A percentile compares a stretch with the other conserved stretches of the same genome.
Evolutionary conservation across 2,888 invertebrate species (phyloP).

Genomic region (Idaea straminata): DNA sequence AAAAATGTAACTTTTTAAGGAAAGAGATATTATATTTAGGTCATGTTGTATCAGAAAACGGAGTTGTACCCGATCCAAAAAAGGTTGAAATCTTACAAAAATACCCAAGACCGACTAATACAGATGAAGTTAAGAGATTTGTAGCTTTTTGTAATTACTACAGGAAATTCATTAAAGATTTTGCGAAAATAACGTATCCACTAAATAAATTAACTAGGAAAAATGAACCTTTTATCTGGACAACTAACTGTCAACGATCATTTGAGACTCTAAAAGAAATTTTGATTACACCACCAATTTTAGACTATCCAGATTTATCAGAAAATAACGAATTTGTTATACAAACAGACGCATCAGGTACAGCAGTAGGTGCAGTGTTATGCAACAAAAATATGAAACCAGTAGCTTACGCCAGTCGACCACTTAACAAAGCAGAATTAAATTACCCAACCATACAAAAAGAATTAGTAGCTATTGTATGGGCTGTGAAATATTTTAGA

Average conservation of each 20-base stretch:
- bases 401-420: slow-evolving; percentile 19
- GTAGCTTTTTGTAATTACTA: slow-evolving; percentile 4
- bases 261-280: slow-evolving; percentile 13
- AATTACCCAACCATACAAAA: too few relatives aligned
- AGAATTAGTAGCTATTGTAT: too few relatives aligned
- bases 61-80: slow-evolving; percentile 8
- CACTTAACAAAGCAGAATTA: slow-evolving; percentile 15
- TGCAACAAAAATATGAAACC: slow-evolving; percentile 10
- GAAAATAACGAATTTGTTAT: slow-evolving; percentile 15
- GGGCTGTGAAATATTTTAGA: slow-evolving; percentile 18
- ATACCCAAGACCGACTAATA: neutral
- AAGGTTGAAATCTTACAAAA: slow-evolving; percentile 5
- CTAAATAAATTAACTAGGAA: slow-evolving; percentile 22
- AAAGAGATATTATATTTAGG: slow-evolving; percentile 9
- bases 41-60: slow-evolving; percentile 7
- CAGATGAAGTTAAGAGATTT: too few relatives aligned
- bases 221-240: slow-evolving; percentile 15
- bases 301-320: slow-evolving; percentile 18
- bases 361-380: slow-evolving; percentile 17
- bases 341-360: slow-evolving; percentile 14
- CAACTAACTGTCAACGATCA: slow-evolving; percentile 9
- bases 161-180: slow-evolving; percentile 16
- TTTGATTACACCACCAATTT: slow-evolving; percentile 10
- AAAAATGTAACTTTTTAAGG: slow-evolving; percentile 7
- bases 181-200: slow-evolving; percentile 16